Percentiles rank a stretch among this genome's conserved stretches.
Evolutionary conservation across 2,888 invertebrate genomes (phyloP).

Genomic region (Gymnocheta viridis): DNA sequence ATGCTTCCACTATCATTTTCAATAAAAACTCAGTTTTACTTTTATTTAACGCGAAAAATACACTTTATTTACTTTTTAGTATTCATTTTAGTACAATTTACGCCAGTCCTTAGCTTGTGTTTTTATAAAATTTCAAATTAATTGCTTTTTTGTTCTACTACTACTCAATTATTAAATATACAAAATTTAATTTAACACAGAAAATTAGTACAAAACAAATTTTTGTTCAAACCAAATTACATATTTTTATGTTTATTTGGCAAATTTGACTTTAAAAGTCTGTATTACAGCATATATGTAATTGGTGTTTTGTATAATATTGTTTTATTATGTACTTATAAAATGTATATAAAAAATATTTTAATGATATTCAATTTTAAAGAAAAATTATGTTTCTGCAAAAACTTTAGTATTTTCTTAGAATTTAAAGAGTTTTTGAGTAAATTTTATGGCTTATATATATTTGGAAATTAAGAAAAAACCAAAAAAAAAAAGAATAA

Average conservation of each 20-base stretch:
- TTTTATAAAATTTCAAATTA: conserved; percentile 34
- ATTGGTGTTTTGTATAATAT: conserved; percentile 21
- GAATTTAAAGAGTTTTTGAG: background rate
- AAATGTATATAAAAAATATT: background rate
- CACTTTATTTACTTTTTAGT: conserved; percentile 52
- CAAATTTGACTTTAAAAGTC: conserved; percentile 22
- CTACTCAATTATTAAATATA: conserved; percentile 17
- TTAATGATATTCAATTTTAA: background rate
- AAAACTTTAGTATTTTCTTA: background rate
- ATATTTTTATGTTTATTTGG: conserved; percentile 1
- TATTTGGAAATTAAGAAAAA: too few relatives aligned
- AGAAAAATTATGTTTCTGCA: background rate
- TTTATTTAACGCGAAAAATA: conserved; percentile 66
- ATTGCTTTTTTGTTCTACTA: conserved; percentile 41
- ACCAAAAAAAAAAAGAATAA: too few relatives aligned
- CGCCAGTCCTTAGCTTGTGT: conserved; percentile 52
- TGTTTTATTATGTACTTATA: background rate
- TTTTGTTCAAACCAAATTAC: background rate
- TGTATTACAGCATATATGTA: conserved; percentile 8
- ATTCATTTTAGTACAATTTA: conserved; percentile 35
- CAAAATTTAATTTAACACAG: conserved; percentile 27
- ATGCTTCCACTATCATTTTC: background rate
- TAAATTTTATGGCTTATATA: too few relatives aligned
- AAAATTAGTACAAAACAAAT: background rate
- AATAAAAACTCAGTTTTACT: conserved; percentile 25